Evolutionary conservation across 2,888 invertebrate genomes (phyloP), one percentile per base, ranked within the genome.

Genomic region (Drosophila algonquin): DNA sequence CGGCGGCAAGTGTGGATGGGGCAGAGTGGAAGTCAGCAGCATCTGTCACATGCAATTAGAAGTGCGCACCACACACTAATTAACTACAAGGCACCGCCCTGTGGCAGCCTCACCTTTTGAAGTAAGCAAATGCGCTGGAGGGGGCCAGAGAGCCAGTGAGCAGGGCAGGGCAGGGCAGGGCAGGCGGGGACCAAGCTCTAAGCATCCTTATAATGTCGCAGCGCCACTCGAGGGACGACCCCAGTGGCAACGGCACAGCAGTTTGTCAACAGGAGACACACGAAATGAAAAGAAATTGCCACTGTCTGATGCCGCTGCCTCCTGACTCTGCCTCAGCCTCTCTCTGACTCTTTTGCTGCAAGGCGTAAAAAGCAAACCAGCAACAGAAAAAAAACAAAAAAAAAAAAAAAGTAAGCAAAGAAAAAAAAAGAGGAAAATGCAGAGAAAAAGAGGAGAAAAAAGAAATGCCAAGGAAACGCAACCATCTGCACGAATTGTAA

Each of bases 401-500:
- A 55, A 53, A 27, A 46, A 56, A 16, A 30, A 46, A 56, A 16
- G 24, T 47, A 56, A 53, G 27, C 18, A 46, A 21, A 8, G 32
- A 18, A 69, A 47, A 56, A 27, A 46, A 56, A 16, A 30, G 12
- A 51, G 59, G 27, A 53, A 59, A 53, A 51, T 16, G n/a, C 52
- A 61, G 55, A 70, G 54, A 63, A 48, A 77, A 52, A 45, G 45
- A 64, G 57, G 59, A 53, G 48, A 48, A 58, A 9, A 48, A 53
- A 50, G 61, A 58, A 64, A 63, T 50, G 74, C 72, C 68, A 78
- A 80, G 83, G 83, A 83, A 89, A 79, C 74, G 81, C 87, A 81
- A 79, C 85, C 88, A 89, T 87, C 88, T 89, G 88, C 88, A 88
- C 79, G 87, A 89, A 87, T 85, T 79, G 85, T 87, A 89, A 89